Percentiles rank a stretch among this genome's conserved stretches.
phyloP scores from a whole-genome alignment of 2,797 vertebrate species.

The Trachops cirrhosus region DNA sequence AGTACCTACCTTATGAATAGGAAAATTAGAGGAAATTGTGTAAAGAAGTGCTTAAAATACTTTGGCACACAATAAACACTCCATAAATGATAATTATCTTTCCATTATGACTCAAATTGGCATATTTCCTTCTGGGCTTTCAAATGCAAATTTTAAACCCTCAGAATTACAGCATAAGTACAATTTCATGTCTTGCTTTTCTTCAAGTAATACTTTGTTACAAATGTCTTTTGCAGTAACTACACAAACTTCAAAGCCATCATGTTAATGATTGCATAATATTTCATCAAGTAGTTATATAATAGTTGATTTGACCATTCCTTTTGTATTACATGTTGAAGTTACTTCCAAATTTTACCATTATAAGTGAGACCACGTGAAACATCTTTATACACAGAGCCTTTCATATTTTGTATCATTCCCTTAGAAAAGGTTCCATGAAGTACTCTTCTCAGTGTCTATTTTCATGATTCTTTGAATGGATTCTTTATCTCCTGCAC shows the following conservation, averaged over 20 bases:
- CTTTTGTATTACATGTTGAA: background rate
- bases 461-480: background rate
- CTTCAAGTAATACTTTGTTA: constrained; percentile 39
- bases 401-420: background rate
- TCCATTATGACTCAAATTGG: background rate
- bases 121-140: constrained; percentile 24
- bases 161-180: background rate
- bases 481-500: background rate
- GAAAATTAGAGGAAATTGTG: background rate
- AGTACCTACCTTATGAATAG: background rate
- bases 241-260: constrained; percentile 9
- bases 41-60: constrained; percentile 25
- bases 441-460: background rate
- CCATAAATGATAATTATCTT: background rate
- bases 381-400: background rate
- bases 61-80: background rate
- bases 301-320: background rate
- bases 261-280: constrained; percentile 24
- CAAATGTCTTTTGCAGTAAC: background rate
- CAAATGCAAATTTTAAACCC: constrained; percentile 16
- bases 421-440: background rate
- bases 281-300: background rate
- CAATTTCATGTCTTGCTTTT: constrained; percentile 14
- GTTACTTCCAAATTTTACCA: background rate
- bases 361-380: background rate